These are phyloP conservation scores for Drosophila serrata DNA, from an alignment of 1,140 invertebrate genomes.

Conservation along the genomic window DNA sequence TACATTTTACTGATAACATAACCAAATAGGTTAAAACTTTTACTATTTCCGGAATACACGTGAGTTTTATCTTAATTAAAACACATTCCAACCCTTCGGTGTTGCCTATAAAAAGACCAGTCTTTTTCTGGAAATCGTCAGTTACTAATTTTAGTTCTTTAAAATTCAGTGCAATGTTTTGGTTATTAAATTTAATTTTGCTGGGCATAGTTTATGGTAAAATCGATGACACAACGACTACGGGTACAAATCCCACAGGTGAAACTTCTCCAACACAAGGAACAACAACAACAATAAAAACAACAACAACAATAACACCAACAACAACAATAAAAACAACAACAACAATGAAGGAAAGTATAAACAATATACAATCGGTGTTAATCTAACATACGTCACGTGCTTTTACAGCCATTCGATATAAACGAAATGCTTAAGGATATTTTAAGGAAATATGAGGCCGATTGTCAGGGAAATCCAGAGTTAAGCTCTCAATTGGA, in stretches of 20 bases:
- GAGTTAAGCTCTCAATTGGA: neutral
- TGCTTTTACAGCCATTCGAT: neutral
- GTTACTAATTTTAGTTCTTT: neutral
- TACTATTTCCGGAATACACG: neutral
- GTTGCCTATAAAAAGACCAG: neutral
- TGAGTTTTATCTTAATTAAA: constrained; percentile 7
- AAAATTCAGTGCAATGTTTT: neutral
- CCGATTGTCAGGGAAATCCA: neutral
- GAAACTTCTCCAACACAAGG: no score
- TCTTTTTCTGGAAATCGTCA: neutral
- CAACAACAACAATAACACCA: no score
- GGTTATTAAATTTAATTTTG: neutral
- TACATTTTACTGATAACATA: neutral
- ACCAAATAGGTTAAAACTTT: neutral
- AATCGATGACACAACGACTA: no score
- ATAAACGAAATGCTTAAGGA: neutral
- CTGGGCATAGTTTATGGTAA: neutral
- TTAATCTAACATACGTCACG: neutral
- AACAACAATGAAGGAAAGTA: neutral
- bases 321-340: neutral
- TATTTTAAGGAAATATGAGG: neutral
- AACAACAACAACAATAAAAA: no score
- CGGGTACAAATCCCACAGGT: no score
- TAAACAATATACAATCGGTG: neutral
- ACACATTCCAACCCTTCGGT: neutral